These are phyloP conservation scores for Neelides sp. DNA, from an alignment of 1,140 invertebrate genomes.

Conservation along the genomic window DNA sequence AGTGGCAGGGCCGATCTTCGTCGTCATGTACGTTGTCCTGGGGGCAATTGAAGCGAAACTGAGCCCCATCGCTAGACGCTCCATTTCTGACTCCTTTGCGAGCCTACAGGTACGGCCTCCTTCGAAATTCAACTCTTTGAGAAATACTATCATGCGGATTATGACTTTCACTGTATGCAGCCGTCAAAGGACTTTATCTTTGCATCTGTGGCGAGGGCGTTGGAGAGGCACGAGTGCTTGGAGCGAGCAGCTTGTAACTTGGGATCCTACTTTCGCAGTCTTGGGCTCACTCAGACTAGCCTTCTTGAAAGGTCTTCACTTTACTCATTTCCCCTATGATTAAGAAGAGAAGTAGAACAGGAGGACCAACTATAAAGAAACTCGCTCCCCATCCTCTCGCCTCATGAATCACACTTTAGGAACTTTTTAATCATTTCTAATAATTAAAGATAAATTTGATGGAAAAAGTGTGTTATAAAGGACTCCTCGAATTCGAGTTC, in stretches of 20 bases:
- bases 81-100: not conserved
- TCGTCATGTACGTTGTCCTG: constrained; percentile 24
- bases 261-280: not conserved
- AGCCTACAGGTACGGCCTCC: not conserved
- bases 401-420: too few relatives aligned
- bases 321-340: too few relatives aligned
- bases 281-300: too few relatives aligned
- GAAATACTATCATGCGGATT: not conserved
- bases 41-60: constrained; percentile 22
- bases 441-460: too few relatives aligned
- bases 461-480: too few relatives aligned
- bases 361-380: too few relatives aligned
- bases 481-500: too few relatives aligned
- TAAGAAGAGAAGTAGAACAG: too few relatives aligned
- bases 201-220: not conserved
- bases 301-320: too few relatives aligned
- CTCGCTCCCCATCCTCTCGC: too few relatives aligned
- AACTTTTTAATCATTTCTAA: too few relatives aligned
- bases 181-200: constrained; percentile 8
- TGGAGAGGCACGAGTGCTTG: constrained; percentile 10
- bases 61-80: constrained; percentile 12
- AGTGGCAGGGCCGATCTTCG: constrained; percentile 26
- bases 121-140: not conserved
- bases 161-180: constrained; percentile 2
- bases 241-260: constrained; percentile 11